Evolutionary conservation across 2,113 vertebrate species (phyloP), one percentile per base, ranked within the genome.

Genomic region (Theristicus caerulescens): DNA sequence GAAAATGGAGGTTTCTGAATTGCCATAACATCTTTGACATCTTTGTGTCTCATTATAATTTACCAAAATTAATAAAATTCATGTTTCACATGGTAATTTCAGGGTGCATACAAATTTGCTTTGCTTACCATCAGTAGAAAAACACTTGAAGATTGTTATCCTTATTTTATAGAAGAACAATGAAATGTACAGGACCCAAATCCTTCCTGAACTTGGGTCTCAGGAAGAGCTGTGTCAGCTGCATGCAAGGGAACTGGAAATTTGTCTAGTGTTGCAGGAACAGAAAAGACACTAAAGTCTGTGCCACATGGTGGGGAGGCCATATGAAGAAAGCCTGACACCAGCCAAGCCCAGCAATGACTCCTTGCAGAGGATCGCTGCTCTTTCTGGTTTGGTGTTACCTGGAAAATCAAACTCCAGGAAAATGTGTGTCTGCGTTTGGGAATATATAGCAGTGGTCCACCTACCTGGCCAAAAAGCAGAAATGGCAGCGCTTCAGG

Each of bases 361-460:
- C 73, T 58, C 34, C 59, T n/a, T 6, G 32, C 52, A 20, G n/a
- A 24, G 52, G 9, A 11, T 31, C 0, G 0, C 25, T 84, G 49
- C 64, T 78, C 21, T 9, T 36, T 54, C 4, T 49, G 36, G 14
- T 51, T 38, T 19, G 46, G 19, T 13, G 20, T 38, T 32, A 38
- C n/a, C 76, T 57, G 67, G 40, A 58, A 72, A 86, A 52, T 24
- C 27, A 54, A n/a, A 3, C 67, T 34, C 7, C 59, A 61, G 76
- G 21, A 3, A 36, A 10, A 10, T 0, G 22, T 8, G 10, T 18
- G 29, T 17, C 47, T 31, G 40, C 31, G 1, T 51, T 21, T 26
- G 24, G 27, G 27, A 58, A 2, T 31, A 1, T 0, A 9, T 7
- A 66, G 81, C 59, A 17, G 1, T 7, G 54, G 17, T 24, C 47